Conservation (phyloP, 2,797 vertebrate species). For the Centroberyx gerrardi region DNA sequence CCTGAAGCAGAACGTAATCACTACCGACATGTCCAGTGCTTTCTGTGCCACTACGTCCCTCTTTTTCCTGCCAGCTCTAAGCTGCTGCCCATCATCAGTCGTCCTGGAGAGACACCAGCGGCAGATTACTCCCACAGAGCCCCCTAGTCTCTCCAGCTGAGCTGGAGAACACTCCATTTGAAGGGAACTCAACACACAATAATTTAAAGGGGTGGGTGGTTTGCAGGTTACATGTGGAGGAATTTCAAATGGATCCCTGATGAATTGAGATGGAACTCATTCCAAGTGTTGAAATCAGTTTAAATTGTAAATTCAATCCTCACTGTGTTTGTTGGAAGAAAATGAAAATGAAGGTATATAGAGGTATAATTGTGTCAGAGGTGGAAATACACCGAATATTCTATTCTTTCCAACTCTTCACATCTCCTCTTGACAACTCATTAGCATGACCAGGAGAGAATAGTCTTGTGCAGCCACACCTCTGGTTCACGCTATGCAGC, state of each 20-base stretch:
- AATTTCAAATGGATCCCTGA: not conserved
- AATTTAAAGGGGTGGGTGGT: not conserved
- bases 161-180: conserved; percentile 27
- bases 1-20: conserved; percentile 70
- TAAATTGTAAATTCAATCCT: not conserved
- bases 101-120: conserved; percentile 45
- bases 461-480: too few relatives aligned
- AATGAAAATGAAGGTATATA: not conserved
- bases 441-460: too few relatives aligned
- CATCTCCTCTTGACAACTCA: too few relatives aligned
- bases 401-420: too few relatives aligned
- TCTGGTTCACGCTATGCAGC: too few relatives aligned
- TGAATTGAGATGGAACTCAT: not conserved
- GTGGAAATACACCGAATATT: too few relatives aligned
- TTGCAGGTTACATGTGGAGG: not conserved
- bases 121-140: conserved; percentile 44
- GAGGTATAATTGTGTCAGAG: too few relatives aligned
- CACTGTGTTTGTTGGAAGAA: not conserved
- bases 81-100: conserved; percentile 67
- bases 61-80: conserved; percentile 54
- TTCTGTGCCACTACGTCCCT: conserved; percentile 54
- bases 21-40: conserved; percentile 67
- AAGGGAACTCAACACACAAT: conserved; percentile 24
- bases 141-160: conserved; percentile 37
- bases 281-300: conserved; percentile 3